Evolutionary conservation across 2,113 vertebrate genomes (phyloP), one percentile per base, ranked within the genome.

Genomic region (Meles meles): DNA sequence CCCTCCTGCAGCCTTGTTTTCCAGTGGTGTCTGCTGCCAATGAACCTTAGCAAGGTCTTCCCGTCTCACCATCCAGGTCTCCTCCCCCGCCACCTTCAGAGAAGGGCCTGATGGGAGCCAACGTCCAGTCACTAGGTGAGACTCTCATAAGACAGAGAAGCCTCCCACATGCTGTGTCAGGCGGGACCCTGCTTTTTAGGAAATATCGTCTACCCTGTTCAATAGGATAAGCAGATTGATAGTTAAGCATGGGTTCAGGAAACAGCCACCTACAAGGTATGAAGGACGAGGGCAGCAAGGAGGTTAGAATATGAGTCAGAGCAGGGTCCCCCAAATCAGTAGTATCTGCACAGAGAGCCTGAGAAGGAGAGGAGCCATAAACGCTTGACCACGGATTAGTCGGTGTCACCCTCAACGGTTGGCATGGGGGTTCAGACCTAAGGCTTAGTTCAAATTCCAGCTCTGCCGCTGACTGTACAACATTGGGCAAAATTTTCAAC

Each of bases 101-200:
- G 25, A 67, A 12, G 12, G 6, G 11, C 42, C 63, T 29, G 17
- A 17, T 1, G 1, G 47, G 23, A 34, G 7, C 80, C 44, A 7
- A 13, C 0, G 0, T 55, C 18, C 12, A 34, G 37, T 23, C 29
- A 44, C 47, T 37, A 20, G 29, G 4, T 2, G 34, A 67, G 39
- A 18, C 49, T 21, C 17, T 3, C 3, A 1, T 0, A 0, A 59
- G n/a, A 42, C 1, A 7, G 14, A 15, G 34, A 34, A 69, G 3
- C 15, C 15, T 27, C 52, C 8, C 57, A 31, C 0, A 0, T 39
- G 13, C 23, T 42, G 5, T 20, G 23, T 20, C 37, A 27, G 44
- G 18, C 15, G 20, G 84, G 23, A 67, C 47, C 47, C 37, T 31
- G 14, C 37, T 14, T 67, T 79, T 79, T 29, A 79, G 77, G 47